phyloP scores from a whole-genome alignment of 2,888 invertebrate species.

The Orchestes rusci region DNA sequence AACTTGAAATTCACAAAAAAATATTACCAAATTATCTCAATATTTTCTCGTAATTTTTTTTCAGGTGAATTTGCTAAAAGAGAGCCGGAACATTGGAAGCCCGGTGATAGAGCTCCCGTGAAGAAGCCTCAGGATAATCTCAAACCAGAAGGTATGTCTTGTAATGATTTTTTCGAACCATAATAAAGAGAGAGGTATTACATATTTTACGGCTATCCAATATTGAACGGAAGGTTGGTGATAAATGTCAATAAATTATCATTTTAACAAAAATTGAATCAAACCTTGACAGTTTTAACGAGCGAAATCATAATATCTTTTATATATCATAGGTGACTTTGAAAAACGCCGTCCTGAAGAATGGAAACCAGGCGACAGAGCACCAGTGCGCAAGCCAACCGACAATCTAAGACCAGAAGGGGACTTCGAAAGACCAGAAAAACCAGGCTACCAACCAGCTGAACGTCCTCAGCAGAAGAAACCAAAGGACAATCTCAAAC shows the following conservation, averaged over 20 bases:
- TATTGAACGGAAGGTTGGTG: too few species aligned
- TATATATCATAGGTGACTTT: slow-evolving; percentile 42
- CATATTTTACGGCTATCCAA: too few species aligned
- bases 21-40: too few species aligned
- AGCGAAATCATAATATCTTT: background rate
- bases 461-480: slow-evolving; percentile 41
- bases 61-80: slow-evolving; percentile 45
- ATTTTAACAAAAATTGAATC: too few species aligned
- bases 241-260: too few species aligned
- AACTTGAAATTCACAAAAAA: too few species aligned
- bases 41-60: too few species aligned
- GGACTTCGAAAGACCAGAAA: slow-evolving; percentile 43
- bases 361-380: slow-evolving; percentile 49
- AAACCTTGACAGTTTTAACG: too few species aligned
- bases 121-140: slow-evolving; percentile 46
- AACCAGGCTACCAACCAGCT: slow-evolving; percentile 41
- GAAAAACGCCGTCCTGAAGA: slow-evolving; percentile 42
- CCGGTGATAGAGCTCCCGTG: slow-evolving; percentile 33
- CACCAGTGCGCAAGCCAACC: slow-evolving; percentile 49
- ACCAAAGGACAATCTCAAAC: slow-evolving; percentile 46
- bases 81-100: slow-evolving; percentile 44
- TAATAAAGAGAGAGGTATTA: too few species aligned
- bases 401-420: slow-evolving; percentile 60
- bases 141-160: slow-evolving; percentile 35
- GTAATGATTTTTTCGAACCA: too few species aligned